These are phyloP conservation scores for Drosophila anceps DNA, from an alignment of 2,888 invertebrate species.

Conservation along the genomic window DNA sequence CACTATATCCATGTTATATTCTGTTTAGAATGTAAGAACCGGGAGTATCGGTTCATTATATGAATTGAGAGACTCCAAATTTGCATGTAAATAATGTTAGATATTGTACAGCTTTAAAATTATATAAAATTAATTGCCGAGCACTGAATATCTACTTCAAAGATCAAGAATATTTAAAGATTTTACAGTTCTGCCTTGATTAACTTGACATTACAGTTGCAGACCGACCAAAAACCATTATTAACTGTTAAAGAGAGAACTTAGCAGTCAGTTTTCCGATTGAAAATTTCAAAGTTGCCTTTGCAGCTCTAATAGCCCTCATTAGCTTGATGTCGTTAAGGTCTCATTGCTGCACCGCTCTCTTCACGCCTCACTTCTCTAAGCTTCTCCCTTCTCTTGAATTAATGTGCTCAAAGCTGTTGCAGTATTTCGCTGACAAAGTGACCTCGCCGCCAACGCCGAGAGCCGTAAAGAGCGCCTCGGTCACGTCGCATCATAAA, in stretches of 20 bases:
- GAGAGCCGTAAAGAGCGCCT: slow-evolving; percentile 8
- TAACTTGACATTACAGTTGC: not conserved
- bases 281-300: not conserved
- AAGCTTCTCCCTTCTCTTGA: not conserved
- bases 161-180: not conserved
- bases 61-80: not conserved
- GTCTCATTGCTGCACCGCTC: not conserved
- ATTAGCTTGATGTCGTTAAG: slow-evolving; percentile 51
- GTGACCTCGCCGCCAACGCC: slow-evolving; percentile 16
- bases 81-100: not conserved
- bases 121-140: not conserved
- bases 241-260: not conserved
- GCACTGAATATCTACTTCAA: not conserved
- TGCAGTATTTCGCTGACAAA: slow-evolving; percentile 28
- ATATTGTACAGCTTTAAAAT: not conserved
- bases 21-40: not conserved
- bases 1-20: slow-evolving; percentile 1
- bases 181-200: not conserved
- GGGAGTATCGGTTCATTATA: not conserved
- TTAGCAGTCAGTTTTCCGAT: not conserved
- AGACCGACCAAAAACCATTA: not conserved
- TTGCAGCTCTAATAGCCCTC: slow-evolving; percentile 53
- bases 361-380: not conserved
- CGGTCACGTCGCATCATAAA: slow-evolving; percentile 71
- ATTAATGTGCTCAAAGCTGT: slow-evolving; percentile 23